Evolutionary conservation across 2,113 vertebrate species (phyloP).

Genomic region (Lucifuga dentata): DNA sequence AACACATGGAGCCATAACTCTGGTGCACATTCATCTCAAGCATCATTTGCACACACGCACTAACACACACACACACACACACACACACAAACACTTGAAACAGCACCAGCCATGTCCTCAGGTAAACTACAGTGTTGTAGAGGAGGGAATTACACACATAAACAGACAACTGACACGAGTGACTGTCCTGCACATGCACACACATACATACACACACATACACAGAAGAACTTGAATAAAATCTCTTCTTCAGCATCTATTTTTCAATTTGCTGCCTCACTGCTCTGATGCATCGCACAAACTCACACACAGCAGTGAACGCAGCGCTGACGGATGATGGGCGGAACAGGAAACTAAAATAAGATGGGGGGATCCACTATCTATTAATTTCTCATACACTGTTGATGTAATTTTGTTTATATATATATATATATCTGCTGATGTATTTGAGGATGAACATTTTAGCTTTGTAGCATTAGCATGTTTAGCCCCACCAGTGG

Average conservation of each 20-base stretch:
- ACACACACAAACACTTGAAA: too few species aligned
- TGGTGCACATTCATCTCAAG: conserved; percentile 37
- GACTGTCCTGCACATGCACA: conserved; percentile 31
- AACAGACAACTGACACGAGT: too few species aligned
- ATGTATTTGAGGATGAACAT: too few species aligned
- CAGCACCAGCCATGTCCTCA: conserved; percentile 27
- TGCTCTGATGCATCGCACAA: conserved; percentile 44
- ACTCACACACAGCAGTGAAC: conserved; percentile 53
- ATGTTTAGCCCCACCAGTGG: too few species aligned
- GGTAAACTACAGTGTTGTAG: conserved; percentile 31
- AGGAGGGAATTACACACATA: conserved; percentile 12
- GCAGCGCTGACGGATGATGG: conserved; percentile 21
- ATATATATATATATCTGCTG: too few species aligned
- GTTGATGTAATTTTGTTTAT: too few species aligned
- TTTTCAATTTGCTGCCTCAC: conserved; percentile 77
- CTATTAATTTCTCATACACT: too few species aligned
- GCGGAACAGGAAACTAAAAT: conserved; percentile 8
- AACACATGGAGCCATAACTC: conserved; percentile 57
- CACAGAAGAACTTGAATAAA: conserved; percentile 62
- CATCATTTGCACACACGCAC: conserved; percentile 19
- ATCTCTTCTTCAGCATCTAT: conserved; percentile 61
- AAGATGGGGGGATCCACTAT: background rate
- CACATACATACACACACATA: conserved; percentile 25
- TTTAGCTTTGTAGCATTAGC: too few species aligned
- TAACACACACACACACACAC: conserved; percentile 18